These are phyloP conservation scores for Formica aserva DNA, from an alignment of 2,888 invertebrate species.

Conservation along the genomic window DNA sequence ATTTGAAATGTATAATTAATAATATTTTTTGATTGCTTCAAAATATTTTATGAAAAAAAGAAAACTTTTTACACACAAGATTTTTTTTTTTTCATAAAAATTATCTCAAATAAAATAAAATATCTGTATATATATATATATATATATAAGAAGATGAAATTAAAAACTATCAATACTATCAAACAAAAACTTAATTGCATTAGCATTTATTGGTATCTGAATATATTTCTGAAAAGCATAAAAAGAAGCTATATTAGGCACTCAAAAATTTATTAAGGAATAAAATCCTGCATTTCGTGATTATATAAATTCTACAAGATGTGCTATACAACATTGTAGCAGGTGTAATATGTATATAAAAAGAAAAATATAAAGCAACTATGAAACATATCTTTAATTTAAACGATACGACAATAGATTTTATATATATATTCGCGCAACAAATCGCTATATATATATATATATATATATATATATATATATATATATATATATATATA, in stretches of 20 bases:
- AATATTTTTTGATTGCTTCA: not conserved
- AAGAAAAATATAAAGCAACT: constrained; percentile 1
- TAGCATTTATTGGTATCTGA: not conserved
- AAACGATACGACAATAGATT: constrained; percentile 7
- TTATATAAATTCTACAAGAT: constrained; percentile 56
- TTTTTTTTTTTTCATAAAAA: not conserved
- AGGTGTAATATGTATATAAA: constrained; percentile 18
- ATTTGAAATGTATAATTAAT: not conserved
- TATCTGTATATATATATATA: not conserved
- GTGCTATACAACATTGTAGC: constrained; percentile 34
- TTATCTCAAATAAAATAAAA: not conserved
- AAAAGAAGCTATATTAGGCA: constrained; percentile 58
- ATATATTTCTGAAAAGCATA: not conserved
- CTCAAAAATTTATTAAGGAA: constrained; percentile 67
- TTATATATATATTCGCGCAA: not conserved
- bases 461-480: not conserved
- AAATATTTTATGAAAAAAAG: not conserved
- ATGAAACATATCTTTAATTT: constrained; percentile 12
- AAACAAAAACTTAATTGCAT: not conserved
- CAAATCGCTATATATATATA: not conserved
- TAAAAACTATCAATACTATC: not conserved
- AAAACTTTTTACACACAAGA: not conserved
- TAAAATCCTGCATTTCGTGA: constrained; percentile 46
- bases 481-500: not conserved
- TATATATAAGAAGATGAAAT: not conserved